Evolutionary conservation across 2,888 invertebrate genomes (phyloP).

Genomic region (Tricholauxania praeusta): DNA sequence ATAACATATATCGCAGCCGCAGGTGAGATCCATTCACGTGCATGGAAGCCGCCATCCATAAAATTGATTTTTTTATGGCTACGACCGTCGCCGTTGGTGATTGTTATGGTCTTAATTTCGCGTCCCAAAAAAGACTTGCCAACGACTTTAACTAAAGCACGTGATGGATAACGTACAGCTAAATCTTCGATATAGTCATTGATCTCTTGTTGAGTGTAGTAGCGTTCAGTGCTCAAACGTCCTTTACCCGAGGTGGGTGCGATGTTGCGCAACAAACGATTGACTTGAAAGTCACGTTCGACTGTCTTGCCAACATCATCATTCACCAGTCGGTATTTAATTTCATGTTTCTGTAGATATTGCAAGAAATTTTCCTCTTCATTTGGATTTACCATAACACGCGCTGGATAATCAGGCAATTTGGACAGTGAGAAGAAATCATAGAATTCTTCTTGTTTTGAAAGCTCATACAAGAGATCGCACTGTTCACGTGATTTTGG

Average conservation of each 20-base stretch:
- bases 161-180: conserved; percentile 68
- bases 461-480: conserved; percentile 48
- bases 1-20: conserved; percentile 73
- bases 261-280: conserved; percentile 46
- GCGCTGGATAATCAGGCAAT: conserved; percentile 47
- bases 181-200: conserved; percentile 69
- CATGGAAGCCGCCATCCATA: conserved; percentile 74
- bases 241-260: conserved; percentile 53
- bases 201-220: conserved; percentile 66
- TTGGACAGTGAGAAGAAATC: conserved; percentile 56
- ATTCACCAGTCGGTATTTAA: conserved; percentile 51
- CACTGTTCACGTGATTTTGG: conserved; percentile 47
- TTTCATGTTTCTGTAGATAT: conserved; percentile 43
- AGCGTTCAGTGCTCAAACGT: conserved; percentile 56
- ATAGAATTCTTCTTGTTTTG: conserved; percentile 48
- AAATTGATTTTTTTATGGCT: conserved; percentile 70
- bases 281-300: conserved; percentile 51
- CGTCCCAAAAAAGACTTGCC: conserved; percentile 74
- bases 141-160: conserved; percentile 71
- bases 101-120: conserved; percentile 72
- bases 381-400: conserved; percentile 56
- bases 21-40: conserved; percentile 78
- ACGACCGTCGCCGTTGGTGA: conserved; percentile 70
- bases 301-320: conserved; percentile 54
- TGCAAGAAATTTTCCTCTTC: conserved; percentile 49